Evolutionary conservation across 2,797 vertebrate species (phyloP).

Genomic region (Anabas testudineus): DNA sequence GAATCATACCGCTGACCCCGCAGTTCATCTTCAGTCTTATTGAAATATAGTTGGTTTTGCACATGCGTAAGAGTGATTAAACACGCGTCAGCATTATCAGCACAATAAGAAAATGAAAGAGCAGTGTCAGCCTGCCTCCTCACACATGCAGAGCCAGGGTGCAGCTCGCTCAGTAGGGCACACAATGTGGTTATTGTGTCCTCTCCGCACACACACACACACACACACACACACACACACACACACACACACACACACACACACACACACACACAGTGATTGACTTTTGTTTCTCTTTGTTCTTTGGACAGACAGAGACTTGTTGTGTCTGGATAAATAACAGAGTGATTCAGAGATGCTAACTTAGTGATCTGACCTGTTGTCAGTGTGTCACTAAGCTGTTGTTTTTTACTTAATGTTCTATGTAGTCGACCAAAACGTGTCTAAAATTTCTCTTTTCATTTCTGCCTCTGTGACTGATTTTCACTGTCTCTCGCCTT

Average conservation of each 20-base stretch:
- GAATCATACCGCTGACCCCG: too few relatives aligned
- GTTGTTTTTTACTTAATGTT: constrained; percentile 14
- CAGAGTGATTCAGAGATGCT: constrained; percentile 48
- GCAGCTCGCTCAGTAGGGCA: constrained; percentile 26
- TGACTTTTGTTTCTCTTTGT: constrained; percentile 59
- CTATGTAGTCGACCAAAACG: not conserved
- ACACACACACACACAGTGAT: constrained; percentile 33
- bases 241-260: constrained; percentile 24
- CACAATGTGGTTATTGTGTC: constrained; percentile 66
- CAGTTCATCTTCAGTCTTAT: too few relatives aligned
- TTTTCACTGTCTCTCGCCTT: not conserved
- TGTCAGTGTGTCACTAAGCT: constrained; percentile 2
- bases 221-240: constrained; percentile 19
- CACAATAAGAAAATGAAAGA: not conserved
- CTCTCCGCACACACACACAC: constrained; percentile 20
- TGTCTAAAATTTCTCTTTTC: not conserved
- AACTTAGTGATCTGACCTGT: constrained; percentile 19
- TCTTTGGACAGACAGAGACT: constrained; percentile 51
- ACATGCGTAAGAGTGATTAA: constrained; percentile 21
- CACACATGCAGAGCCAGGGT: constrained; percentile 17
- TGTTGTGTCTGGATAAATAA: constrained; percentile 59
- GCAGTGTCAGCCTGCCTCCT: constrained; percentile 12
- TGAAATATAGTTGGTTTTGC: constrained; percentile 4
- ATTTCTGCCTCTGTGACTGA: not conserved
- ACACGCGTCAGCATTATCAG: constrained; percentile 7